Conservation (phyloP, 2,888 invertebrate species). For the Campopleginae sp. region DNA sequence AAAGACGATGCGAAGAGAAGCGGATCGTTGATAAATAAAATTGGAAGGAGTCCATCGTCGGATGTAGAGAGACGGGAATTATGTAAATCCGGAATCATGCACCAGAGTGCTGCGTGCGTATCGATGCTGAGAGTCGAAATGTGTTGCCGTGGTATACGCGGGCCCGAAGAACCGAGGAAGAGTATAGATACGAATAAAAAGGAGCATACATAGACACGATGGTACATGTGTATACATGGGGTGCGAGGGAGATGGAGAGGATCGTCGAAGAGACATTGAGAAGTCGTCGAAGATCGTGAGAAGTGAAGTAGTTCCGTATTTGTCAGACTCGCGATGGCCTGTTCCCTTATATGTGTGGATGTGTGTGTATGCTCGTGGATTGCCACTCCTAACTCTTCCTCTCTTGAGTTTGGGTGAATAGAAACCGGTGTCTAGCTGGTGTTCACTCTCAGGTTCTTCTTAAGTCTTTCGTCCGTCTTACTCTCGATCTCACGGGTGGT, state of each 20-base stretch:
- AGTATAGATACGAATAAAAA: slow-evolving; percentile 24
- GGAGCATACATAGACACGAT: neutral
- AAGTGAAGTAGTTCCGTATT: slow-evolving; percentile 64
- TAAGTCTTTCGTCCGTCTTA: slow-evolving; percentile 58
- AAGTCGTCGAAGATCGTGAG: slow-evolving; percentile 60
- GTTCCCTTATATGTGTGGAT: slow-evolving; percentile 5
- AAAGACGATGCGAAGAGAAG: neutral
- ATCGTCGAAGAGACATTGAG: slow-evolving; percentile 47
- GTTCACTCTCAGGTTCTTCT: slow-evolving; percentile 56
- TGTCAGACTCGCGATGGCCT: slow-evolving; percentile 56
- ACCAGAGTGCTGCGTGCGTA: slow-evolving; percentile 1
- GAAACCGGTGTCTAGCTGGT: slow-evolving; percentile 46
- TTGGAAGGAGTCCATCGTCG: neutral
- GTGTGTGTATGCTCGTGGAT: slow-evolving; percentile 38
- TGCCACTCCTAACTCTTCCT: slow-evolving; percentile 46
- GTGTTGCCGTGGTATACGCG: slow-evolving; percentile 5
- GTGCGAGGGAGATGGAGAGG: neutral
- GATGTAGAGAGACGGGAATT: neutral
- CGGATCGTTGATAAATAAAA: neutral
- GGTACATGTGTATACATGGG: neutral
- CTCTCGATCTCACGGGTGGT: slow-evolving; percentile 29
- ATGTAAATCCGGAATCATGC: slow-evolving; percentile 27
- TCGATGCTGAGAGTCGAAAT: slow-evolving; percentile 27
- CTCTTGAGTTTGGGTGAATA: slow-evolving; percentile 59
- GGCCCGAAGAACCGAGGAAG: slow-evolving; percentile 8